Percentiles rank a stretch among this genome's conserved stretches.
These are phyloP conservation scores for Neopipo cinnamomea DNA, from an alignment of 2,113 vertebrate species.

Conservation along the genomic window DNA sequence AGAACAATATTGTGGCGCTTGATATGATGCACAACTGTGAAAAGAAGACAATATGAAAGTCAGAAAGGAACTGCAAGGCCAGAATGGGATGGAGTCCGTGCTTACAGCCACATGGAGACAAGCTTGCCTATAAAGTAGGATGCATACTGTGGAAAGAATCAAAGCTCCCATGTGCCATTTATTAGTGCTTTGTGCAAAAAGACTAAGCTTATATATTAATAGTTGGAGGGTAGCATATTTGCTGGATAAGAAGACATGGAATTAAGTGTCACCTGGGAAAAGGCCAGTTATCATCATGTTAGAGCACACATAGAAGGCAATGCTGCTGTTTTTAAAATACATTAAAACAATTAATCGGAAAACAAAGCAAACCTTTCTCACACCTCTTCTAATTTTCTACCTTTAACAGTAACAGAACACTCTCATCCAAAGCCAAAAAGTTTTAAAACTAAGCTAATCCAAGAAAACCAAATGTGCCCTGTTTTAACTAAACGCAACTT, in stretches of 20 bases:
- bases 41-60: conserved; percentile 54
- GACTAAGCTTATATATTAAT: neutral
- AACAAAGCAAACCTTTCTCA: neutral
- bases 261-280: neutral
- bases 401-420: neutral
- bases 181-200: neutral
- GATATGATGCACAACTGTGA: conserved; percentile 96
- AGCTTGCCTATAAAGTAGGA: neutral
- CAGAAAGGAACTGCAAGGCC: neutral
- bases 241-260: neutral
- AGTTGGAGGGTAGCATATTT: neutral
- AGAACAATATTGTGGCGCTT: conserved; percentile 98
- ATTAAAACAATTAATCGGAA: neutral
- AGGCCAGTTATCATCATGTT: neutral
- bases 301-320: neutral
- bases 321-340: neutral
- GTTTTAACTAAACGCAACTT: conserved; percentile 32
- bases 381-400: neutral
- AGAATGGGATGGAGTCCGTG: neutral
- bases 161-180: neutral
- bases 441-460: conserved; percentile 30
- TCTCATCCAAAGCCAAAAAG: neutral
- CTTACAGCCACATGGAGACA: neutral
- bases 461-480: neutral
- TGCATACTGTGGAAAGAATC: neutral